These are phyloP conservation scores for Hydrolagus colliei DNA, from an alignment of 2,797 vertebrate genomes.

Conservation along the genomic window DNA sequence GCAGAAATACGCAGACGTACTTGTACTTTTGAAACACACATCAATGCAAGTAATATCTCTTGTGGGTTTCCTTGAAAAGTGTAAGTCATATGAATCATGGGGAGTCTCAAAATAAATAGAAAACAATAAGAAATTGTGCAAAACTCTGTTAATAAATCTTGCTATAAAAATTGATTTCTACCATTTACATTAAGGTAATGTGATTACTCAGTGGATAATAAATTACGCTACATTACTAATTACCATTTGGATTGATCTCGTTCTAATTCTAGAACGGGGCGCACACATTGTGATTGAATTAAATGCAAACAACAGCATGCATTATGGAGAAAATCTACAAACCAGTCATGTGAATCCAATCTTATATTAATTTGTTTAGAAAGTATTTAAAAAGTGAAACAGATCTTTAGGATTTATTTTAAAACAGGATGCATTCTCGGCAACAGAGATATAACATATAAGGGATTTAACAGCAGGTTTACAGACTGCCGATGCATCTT, in stretches of 20 bases:
- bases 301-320: constrained; percentile 43
- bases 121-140: constrained; percentile 52
- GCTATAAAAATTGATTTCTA: constrained; percentile 86
- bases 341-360: neutral
- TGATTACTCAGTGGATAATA: constrained; percentile 81
- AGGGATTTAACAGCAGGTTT: neutral
- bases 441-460: neutral
- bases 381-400: neutral
- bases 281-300: constrained; percentile 71
- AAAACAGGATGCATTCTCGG: neutral
- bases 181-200: constrained; percentile 81
- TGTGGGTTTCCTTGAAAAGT: too few species aligned
- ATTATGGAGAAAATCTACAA: neutral
- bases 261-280: constrained; percentile 70
- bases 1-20: too few species aligned
- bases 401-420: neutral
- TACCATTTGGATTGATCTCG: constrained; percentile 79
- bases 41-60: too few species aligned
- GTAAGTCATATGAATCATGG: too few species aligned
- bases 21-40: too few species aligned
- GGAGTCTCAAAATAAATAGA: constrained; percentile 4
- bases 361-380: neutral
- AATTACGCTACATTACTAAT: constrained; percentile 76
- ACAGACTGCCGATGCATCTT: neutral
- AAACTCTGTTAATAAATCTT: constrained; percentile 77